Evolutionary conservation across 2,113 vertebrate species (phyloP).

Genomic region (Phrynosoma blainvillii): DNA sequence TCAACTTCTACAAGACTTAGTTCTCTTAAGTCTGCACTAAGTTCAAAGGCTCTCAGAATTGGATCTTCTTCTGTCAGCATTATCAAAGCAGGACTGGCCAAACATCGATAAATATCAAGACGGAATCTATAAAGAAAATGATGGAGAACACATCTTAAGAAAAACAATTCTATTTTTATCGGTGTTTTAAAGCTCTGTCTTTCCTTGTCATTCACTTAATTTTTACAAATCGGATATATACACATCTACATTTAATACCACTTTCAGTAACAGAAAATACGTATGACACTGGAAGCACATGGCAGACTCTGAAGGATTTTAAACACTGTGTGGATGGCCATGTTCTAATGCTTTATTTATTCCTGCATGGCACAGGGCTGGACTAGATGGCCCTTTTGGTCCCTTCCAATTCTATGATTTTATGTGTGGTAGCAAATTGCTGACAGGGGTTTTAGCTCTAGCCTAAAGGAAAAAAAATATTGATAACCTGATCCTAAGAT

Average conservation of each 20-base stretch:
- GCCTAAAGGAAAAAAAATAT: not conserved
- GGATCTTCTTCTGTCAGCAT: conserved; percentile 99
- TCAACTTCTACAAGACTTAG: conserved; percentile 98
- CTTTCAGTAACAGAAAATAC: not conserved
- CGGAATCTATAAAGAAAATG: conserved; percentile 85
- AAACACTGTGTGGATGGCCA: too few relatives aligned
- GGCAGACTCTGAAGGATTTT: too few relatives aligned
- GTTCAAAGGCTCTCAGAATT: conserved; percentile 96
- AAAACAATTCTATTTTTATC: conserved; percentile 8
- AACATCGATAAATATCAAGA: conserved; percentile 97
- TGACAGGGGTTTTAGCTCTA: not conserved
- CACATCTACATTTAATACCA: not conserved
- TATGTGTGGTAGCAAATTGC: not conserved
- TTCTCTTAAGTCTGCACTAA: conserved; percentile 95
- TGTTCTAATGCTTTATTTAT: too few relatives aligned
- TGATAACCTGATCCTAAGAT: not conserved
- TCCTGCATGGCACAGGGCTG: too few relatives aligned
- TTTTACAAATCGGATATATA: not conserved
- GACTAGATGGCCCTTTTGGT: too few relatives aligned
- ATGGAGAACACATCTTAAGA: not conserved
- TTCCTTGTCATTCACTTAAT: not conserved
- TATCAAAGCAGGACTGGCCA: conserved; percentile 96
- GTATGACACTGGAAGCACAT: too few relatives aligned
- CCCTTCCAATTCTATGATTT: too few relatives aligned
- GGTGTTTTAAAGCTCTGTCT: conserved; percentile 27